phyloP scores from a whole-genome alignment of 1,140 invertebrate species.

The Diabrotica undecimpunctata region DNA sequence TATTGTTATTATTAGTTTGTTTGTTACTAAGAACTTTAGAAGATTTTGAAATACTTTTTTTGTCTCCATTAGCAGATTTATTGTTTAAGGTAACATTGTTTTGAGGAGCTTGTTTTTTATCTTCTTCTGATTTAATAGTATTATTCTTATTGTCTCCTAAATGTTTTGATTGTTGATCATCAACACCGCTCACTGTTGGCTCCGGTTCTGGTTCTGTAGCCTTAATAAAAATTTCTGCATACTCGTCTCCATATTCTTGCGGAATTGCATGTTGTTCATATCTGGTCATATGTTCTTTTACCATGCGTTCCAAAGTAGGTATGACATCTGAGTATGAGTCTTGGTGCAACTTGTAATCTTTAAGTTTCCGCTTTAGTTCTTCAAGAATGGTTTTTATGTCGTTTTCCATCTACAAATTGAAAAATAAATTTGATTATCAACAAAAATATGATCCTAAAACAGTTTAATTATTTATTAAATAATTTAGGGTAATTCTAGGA shows the following conservation, averaged over 20 bases:
- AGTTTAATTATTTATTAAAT: no score
- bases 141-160: not conserved
- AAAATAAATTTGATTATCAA: no score
- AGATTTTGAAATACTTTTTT: no score
- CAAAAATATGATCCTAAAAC: no score
- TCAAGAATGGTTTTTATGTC: no score
- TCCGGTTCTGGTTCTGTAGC: not conserved
- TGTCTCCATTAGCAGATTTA: no score
- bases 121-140: not conserved
- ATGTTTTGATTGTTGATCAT: not conserved
- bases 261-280: not conserved
- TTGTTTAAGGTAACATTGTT: no score
- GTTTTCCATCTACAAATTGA: no score
- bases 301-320: not conserved
- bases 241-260: not conserved
- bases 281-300: not conserved
- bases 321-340: not conserved
- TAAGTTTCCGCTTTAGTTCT: no score
- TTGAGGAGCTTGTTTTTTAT: not conserved
- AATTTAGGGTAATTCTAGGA: no score
- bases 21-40: no score
- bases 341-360: not conserved
- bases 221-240: not conserved
- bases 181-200: not conserved
- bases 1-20: no score